Conservation (phyloP, 2,888 invertebrate species). For the Mantis religiosa region DNA sequence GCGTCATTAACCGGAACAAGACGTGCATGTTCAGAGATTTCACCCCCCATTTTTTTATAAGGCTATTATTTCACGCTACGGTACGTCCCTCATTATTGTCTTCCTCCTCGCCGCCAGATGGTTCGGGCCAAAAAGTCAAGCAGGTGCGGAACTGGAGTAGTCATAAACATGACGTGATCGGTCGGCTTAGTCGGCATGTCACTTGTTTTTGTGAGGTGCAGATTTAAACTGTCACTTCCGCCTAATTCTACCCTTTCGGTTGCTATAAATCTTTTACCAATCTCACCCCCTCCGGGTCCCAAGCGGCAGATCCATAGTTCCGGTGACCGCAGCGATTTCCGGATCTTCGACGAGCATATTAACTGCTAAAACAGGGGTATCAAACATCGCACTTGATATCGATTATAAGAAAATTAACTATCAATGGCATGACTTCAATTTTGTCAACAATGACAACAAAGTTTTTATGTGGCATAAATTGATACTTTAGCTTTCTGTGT, state of each 20-base stretch:
- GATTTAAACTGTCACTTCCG: constrained; percentile 13
- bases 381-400: background rate
- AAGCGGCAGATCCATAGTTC: background rate
- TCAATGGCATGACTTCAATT: no score
- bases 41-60: background rate
- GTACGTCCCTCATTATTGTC: background rate
- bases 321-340: background rate
- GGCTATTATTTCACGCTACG: background rate
- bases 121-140: background rate
- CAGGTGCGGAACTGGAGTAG: background rate
- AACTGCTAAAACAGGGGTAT: background rate
- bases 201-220: background rate
- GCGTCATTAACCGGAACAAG: background rate
- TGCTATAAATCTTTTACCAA: background rate
- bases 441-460: no score
- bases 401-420: background rate
- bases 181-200: background rate
- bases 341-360: constrained; percentile 1
- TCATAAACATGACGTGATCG: background rate
- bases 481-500: no score
- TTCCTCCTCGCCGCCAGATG: background rate
- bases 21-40: background rate
- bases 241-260: background rate
- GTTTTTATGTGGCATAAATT: no score
- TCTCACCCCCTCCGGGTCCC: background rate